Evolutionary conservation across 2,888 invertebrate species (phyloP).

Genomic region (Cheilosia grossa): DNA sequence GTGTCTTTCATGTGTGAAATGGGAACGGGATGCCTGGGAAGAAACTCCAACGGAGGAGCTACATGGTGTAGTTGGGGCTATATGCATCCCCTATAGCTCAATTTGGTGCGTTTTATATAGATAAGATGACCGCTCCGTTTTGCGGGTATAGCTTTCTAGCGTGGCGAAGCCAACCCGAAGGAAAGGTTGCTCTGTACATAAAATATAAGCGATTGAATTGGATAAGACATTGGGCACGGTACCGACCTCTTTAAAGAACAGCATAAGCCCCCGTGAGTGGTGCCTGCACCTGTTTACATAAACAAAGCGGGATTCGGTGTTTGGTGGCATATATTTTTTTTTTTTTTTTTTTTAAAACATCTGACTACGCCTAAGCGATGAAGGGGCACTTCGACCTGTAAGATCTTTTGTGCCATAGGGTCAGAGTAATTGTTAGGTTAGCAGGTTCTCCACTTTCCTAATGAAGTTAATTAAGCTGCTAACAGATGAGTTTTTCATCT

Average conservation of each 20-base stretch:
- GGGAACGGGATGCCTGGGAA: constrained; percentile 22
- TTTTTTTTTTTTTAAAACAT: too few species aligned
- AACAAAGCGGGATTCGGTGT: neutral
- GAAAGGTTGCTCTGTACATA: constrained; percentile 28
- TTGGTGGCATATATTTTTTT: neutral
- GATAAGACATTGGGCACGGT: neutral
- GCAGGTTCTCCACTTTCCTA: too few species aligned
- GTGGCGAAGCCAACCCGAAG: constrained; percentile 48
- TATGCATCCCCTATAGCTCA: constrained; percentile 46
- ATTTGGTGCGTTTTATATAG: constrained; percentile 35
- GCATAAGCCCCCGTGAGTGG: constrained; percentile 30
- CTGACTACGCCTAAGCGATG: too few species aligned
- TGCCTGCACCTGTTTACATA: neutral
- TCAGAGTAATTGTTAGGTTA: too few species aligned
- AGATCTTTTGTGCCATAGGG: too few species aligned
- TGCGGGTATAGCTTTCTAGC: constrained; percentile 31
- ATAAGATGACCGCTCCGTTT: constrained; percentile 62
- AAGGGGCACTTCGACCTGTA: too few species aligned
- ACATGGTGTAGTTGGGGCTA: neutral
- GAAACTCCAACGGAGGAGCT: constrained; percentile 45
- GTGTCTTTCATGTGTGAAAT: constrained; percentile 53
- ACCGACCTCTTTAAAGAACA: constrained; percentile 17
- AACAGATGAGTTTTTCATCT: too few species aligned
- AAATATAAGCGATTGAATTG: neutral
- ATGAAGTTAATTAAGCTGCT: too few species aligned